Base-by-base conservation (phyloP, 2,113 vertebrate genomes). In the Aramus guarauna region DNA sequence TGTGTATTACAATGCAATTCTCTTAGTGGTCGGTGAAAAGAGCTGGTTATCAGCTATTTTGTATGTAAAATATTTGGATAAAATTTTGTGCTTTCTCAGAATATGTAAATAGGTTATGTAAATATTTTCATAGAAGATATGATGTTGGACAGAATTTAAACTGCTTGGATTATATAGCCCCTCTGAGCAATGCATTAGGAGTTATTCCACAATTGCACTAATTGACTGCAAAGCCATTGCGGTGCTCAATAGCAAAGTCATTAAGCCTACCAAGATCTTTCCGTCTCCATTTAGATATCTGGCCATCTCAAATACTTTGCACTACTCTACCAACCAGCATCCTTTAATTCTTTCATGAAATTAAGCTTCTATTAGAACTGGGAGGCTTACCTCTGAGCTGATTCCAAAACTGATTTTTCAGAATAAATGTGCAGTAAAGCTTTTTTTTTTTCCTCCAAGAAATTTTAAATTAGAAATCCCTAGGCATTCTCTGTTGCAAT, bases 281-380 rank as follows among this genome's bases (percentile, higher is more conserved):
- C 3, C 3, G 1, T 58, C 60, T 91, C 73, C 21, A 2, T 91
- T 96, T 60, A 59, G 69, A 5, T 91, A 75, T 56, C 53, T 87
- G 56, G 3, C 64, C 52, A 23, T 92, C 73, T 87, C 36, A 48
- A 75, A 53, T 74, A 53, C 48, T 88, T 79, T 73, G 32, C 32
- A 55, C 48, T 88, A 34, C 27, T 63, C 34, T 34, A 18, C 24
- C 3, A 2, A 19, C 24, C 50, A 63, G 12, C 41, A 50, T 87
- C n/a, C 53, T 91, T 89, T 89, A 82, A 87, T 92, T 89, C 18
- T 86, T 75, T 55, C 69, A 62, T 69, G 29, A 96, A 96, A 85
- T 94, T n/a, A 79, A 47, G 26, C 62, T 84, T 88, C 52, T 89
- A 15, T 71, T 92, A 67, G 30, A 90, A 68, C 82, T 64, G 11